These are phyloP conservation scores for Acleris emargana DNA, from an alignment of 2,888 invertebrate species.

Conservation along the genomic window DNA sequence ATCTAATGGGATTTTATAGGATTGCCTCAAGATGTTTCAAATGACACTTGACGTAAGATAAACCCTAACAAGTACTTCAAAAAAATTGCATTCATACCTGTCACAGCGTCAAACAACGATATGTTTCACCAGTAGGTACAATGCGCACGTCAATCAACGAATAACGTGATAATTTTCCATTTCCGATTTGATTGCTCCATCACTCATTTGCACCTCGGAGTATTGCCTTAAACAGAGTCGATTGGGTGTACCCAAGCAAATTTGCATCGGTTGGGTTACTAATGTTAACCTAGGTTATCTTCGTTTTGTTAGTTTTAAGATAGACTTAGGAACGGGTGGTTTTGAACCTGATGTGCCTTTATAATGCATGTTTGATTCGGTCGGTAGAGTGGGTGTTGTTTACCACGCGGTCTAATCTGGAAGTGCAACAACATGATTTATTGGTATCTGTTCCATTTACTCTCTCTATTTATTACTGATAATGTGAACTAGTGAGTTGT, in stretches of 20 bases:
- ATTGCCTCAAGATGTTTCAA: slow-evolving; percentile 51
- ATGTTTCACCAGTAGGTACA: slow-evolving; percentile 12
- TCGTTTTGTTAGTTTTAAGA: too few species aligned
- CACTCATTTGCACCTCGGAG: slow-evolving; percentile 27
- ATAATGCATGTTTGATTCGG: background rate
- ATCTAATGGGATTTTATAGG: slow-evolving; percentile 56
- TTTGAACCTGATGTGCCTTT: background rate
- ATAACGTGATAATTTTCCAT: slow-evolving; percentile 25
- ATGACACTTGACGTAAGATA: slow-evolving; percentile 24
- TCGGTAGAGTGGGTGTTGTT: background rate
- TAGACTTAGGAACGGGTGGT: too few species aligned
- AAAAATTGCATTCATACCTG: slow-evolving; percentile 21
- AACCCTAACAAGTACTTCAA: slow-evolving; percentile 9
- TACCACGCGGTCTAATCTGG: slow-evolving; percentile 16
- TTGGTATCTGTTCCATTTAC: slow-evolving; percentile 39
- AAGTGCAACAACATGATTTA: slow-evolving; percentile 47
- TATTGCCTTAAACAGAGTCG: slow-evolving; percentile 12
- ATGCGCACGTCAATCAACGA: slow-evolving; percentile 16
- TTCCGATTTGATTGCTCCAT: slow-evolving; percentile 26
- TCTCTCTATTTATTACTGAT: slow-evolving; percentile 40
- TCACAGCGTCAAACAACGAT: slow-evolving; percentile 14
- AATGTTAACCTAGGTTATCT: too few species aligned
- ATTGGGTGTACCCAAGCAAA: slow-evolving; percentile 12
- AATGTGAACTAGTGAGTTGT: slow-evolving; percentile 16
- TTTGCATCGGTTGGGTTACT: slow-evolving; percentile 6